Evolutionary conservation across 2,888 invertebrate genomes (phyloP).

Genomic region (Portevinia maculata): DNA sequence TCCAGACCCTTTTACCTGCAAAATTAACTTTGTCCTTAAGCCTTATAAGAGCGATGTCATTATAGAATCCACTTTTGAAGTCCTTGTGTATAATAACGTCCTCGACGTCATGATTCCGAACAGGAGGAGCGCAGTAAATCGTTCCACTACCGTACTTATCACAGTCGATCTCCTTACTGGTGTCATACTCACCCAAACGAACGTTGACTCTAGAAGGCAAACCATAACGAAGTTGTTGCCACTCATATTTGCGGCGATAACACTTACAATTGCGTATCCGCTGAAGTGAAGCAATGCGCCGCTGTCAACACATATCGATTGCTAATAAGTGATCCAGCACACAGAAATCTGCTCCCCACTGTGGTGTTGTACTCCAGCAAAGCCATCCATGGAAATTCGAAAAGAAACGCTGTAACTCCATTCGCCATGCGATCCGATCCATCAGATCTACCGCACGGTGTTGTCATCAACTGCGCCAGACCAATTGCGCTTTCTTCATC

Average conservation of each 20-base stretch:
- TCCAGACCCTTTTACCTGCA: slow-evolving; percentile 19
- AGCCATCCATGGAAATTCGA: slow-evolving; percentile 67
- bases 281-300: slow-evolving; percentile 58
- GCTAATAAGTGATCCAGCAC: slow-evolving; percentile 58
- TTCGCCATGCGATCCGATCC: slow-evolving; percentile 43
- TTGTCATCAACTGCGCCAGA: slow-evolving; percentile 54
- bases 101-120: slow-evolving; percentile 41
- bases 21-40: slow-evolving; percentile 39
- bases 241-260: too few species aligned
- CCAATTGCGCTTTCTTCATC: slow-evolving; percentile 28
- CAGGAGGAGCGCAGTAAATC: slow-evolving; percentile 46
- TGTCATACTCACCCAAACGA: slow-evolving; percentile 65
- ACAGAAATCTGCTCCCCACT: slow-evolving; percentile 38
- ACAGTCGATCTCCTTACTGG: slow-evolving; percentile 54
- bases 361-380: slow-evolving; percentile 55
- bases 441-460: slow-evolving; percentile 51
- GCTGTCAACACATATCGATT: slow-evolving; percentile 62
- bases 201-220: slow-evolving; percentile 45
- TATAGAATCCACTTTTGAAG: background rate
- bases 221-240: background rate
- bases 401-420: slow-evolving; percentile 48
- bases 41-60: slow-evolving; percentile 58
- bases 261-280: slow-evolving; percentile 55
- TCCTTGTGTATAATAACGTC: slow-evolving; percentile 61
- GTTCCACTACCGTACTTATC: slow-evolving; percentile 6